Evolutionary conservation across 2,888 invertebrate species (phyloP).

Genomic region (Pyralis farinalis): DNA sequence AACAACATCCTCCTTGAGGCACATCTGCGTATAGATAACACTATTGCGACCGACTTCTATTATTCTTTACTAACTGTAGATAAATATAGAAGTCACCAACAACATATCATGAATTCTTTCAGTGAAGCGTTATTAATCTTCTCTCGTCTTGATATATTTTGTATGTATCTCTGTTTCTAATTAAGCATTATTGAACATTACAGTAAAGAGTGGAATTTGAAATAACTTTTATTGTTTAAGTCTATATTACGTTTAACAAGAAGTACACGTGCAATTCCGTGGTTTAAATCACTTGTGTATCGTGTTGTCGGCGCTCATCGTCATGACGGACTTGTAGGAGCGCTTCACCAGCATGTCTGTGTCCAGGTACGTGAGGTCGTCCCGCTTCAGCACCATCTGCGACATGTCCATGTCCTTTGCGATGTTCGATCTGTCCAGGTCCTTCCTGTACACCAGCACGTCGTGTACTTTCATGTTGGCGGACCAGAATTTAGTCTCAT

Average conservation of each 20-base stretch:
- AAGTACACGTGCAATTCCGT: constrained; percentile 10
- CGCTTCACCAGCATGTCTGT: constrained; percentile 54
- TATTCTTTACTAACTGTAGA: too few species aligned
- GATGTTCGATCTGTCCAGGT: constrained; percentile 51
- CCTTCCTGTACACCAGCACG: constrained; percentile 83
- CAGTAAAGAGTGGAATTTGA: too few species aligned
- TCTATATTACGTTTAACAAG: constrained; percentile 16
- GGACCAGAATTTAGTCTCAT: constrained; percentile 80
- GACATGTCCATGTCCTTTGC: constrained; percentile 57
- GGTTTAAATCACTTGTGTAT: constrained; percentile 40
- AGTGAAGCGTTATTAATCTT: too few species aligned
- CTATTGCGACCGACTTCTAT: too few species aligned
- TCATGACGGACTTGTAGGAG: constrained; percentile 65
- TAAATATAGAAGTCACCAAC: too few species aligned
- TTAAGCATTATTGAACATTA: too few species aligned
- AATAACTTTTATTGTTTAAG: background rate
- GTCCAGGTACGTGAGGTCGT: constrained; percentile 65
- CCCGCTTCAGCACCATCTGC: constrained; percentile 64
- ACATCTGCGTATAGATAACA: too few species aligned
- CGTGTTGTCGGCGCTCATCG: constrained; percentile 59
- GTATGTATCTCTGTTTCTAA: too few species aligned
- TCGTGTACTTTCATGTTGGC: constrained; percentile 85
- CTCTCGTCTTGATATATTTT: too few species aligned
- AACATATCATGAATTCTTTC: too few species aligned
- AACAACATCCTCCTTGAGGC: too few species aligned